Conservation (phyloP, 2,888 invertebrate genomes). For the Ormyrus thymus region DNA sequence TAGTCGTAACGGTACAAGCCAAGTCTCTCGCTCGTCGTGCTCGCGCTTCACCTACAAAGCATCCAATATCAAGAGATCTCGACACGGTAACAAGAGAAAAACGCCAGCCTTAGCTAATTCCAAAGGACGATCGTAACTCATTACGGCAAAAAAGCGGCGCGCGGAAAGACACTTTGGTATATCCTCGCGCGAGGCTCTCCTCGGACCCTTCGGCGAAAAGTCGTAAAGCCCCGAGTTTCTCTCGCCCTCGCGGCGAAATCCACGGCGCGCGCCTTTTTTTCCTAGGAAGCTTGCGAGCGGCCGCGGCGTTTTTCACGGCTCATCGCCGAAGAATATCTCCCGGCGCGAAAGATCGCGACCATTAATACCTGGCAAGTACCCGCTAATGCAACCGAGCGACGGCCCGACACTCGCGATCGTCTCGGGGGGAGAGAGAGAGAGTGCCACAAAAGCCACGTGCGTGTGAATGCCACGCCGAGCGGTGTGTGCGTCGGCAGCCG, state of each 20-base stretch:
- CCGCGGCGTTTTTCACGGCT: slow-evolving; percentile 32
- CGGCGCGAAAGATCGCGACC: slow-evolving; percentile 9
- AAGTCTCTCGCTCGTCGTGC: neutral
- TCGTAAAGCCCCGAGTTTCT: slow-evolving; percentile 17
- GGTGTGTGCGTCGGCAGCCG: no score
- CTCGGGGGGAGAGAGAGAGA: neutral
- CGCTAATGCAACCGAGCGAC: slow-evolving; percentile 24
- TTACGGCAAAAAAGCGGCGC: slow-evolving; percentile 2
- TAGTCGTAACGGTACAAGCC: neutral
- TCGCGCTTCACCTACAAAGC: no score
- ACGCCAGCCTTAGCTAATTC: neutral
- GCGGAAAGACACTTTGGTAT: slow-evolving; percentile 40
- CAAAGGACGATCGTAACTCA: slow-evolving; percentile 28
- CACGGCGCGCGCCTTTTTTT: neutral
- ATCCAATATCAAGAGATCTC: no score
- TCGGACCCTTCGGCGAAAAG: slow-evolving; percentile 38
- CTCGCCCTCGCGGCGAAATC: slow-evolving; percentile 17
- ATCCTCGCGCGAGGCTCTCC: slow-evolving; percentile 4
- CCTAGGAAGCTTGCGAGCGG: slow-evolving; percentile 16
- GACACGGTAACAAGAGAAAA: no score
- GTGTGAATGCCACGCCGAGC: neutral
- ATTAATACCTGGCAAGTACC: slow-evolving; percentile 33
- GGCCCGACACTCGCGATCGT: neutral
- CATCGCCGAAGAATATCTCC: slow-evolving; percentile 8
- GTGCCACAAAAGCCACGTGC: slow-evolving; percentile 16